Percentiles rank a stretch among this genome's conserved stretches.
Conservation (phyloP, 1,140 invertebrate species). For the Leptopilina clavipes region DNA sequence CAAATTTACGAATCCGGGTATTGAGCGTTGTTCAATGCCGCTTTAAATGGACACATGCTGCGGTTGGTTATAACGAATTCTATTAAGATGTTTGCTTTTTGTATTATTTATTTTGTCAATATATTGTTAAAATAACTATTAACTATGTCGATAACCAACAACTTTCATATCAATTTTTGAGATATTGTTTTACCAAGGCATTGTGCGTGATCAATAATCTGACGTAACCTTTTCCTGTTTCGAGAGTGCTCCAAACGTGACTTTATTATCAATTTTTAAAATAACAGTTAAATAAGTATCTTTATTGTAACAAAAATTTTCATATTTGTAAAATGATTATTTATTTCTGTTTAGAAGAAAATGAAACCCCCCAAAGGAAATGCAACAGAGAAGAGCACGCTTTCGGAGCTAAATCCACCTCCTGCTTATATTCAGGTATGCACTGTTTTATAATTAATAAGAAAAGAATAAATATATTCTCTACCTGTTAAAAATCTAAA, state of each 20-base stretch:
- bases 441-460: slow-evolving; percentile 16
- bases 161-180: not conserved
- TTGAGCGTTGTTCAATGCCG: slow-evolving; percentile 72
- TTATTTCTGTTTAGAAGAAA: slow-evolving; percentile 57
- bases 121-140: slow-evolving; percentile 28
- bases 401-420: slow-evolving; percentile 84
- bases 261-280: no score
- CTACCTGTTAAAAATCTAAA: no score
- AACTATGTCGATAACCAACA: not conserved
- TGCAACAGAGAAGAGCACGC: slow-evolving; percentile 64
- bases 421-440: slow-evolving; percentile 84
- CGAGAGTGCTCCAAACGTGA: not conserved
- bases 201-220: slow-evolving; percentile 55
- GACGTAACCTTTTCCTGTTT: slow-evolving; percentile 50
- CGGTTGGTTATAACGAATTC: slow-evolving; percentile 67
- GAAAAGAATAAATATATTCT: no score
- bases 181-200: not conserved
- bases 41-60: slow-evolving; percentile 66
- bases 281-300: no score
- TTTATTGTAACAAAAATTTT: no score
- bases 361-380: slow-evolving; percentile 78
- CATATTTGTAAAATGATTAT: not conserved
- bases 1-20: slow-evolving; percentile 73
- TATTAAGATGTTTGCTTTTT: slow-evolving; percentile 38
- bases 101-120: slow-evolving; percentile 36